A percentile compares a stretch with the other conserved stretches of the same genome.
Evolutionary conservation across 2,113 vertebrate genomes (phyloP).

Genomic region (Pyxicephalus adspersus): DNA sequence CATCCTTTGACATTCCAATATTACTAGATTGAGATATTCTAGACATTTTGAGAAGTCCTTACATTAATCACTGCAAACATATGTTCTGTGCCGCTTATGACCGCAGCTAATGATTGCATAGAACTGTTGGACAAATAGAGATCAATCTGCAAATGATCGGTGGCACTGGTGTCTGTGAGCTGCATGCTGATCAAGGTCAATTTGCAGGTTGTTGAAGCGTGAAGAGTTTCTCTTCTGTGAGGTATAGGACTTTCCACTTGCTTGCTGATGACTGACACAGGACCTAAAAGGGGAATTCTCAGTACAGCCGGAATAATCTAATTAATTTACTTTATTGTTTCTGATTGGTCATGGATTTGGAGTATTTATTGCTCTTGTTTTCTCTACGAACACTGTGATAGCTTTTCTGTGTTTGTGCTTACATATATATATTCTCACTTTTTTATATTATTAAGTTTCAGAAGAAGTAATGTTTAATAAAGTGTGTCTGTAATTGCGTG

Average conservation of each 20-base stretch:
- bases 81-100: background rate
- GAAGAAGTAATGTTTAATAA: no score
- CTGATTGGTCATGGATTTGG: background rate
- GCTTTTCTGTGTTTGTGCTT: background rate
- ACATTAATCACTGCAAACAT: slow-evolving; percentile 25
- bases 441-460: background rate
- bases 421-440: background rate
- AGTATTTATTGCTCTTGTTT: background rate
- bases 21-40: slow-evolving; percentile 15
- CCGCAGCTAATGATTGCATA: slow-evolving; percentile 32
- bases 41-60: slow-evolving; percentile 1
- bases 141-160: slow-evolving; percentile 50
- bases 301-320: background rate
- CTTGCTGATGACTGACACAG: background rate
- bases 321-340: slow-evolving; percentile 3
- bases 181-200: slow-evolving; percentile 44
- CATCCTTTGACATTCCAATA: background rate
- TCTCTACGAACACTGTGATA: background rate
- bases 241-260: slow-evolving; percentile 27
- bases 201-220: slow-evolving; percentile 42
- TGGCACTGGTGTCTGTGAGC: slow-evolving; percentile 20
- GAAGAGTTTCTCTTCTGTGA: slow-evolving; percentile 37
- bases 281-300: background rate
- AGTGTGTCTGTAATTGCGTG: no score
- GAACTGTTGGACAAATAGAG: slow-evolving; percentile 46